Conservation (phyloP, 2,888 invertebrate species). For the Geophilus truncorum region DNA sequence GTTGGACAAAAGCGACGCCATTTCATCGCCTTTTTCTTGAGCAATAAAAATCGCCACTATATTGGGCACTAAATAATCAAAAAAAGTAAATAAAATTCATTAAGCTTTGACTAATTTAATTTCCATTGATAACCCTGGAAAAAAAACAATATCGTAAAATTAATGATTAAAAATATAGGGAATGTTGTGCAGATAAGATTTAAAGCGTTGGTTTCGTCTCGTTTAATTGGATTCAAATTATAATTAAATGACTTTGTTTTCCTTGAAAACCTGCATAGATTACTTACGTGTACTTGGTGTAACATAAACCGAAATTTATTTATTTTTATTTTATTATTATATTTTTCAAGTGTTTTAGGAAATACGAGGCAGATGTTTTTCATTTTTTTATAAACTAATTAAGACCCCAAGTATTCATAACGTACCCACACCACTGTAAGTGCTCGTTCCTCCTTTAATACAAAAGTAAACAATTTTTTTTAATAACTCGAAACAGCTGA, state of each 20-base stretch:
- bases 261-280: background rate
- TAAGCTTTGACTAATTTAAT: background rate
- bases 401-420: background rate
- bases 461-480: background rate
- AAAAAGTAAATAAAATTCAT: too few relatives aligned
- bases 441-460: background rate
- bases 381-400: background rate
- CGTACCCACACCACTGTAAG: too few relatives aligned
- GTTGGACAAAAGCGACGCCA: slow-evolving; percentile 64
- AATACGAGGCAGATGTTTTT: background rate
- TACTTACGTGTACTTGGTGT: background rate
- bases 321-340: background rate
- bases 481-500: background rate
- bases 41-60: slow-evolving; percentile 77
- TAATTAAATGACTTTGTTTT: background rate
- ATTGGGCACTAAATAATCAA: slow-evolving; percentile 56
- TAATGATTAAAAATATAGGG: too few relatives aligned
- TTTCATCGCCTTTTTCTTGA: slow-evolving; percentile 69
- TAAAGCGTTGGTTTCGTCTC: background rate
- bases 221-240: background rate
- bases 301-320: background rate
- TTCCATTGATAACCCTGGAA: too few relatives aligned
- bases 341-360: background rate
- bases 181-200: background rate
- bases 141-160: too few relatives aligned